Percentiles rank a stretch among this genome's conserved stretches.
These are phyloP conservation scores for Prolemur simus DNA, from an alignment of 2,113 vertebrate genomes.

Conservation along the genomic window DNA sequence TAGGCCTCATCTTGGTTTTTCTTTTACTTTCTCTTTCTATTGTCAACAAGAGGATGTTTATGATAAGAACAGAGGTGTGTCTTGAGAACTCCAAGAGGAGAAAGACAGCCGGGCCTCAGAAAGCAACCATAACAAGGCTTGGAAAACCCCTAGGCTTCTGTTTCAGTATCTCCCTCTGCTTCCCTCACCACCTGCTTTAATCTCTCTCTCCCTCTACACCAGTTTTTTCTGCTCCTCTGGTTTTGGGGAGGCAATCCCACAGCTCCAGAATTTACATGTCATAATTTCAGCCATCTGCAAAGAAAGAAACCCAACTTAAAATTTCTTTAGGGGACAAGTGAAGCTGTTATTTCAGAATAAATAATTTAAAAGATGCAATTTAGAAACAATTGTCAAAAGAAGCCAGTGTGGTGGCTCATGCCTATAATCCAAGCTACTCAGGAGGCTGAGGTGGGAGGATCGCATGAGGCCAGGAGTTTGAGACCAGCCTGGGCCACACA, in stretches of 20 bases:
- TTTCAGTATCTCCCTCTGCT: not conserved
- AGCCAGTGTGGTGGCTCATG: not conserved
- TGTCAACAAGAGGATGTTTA: not conserved
- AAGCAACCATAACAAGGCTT: not conserved
- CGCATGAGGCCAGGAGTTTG: too few species aligned
- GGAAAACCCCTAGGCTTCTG: not conserved
- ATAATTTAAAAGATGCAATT: not conserved
- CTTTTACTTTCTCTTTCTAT: slow-evolving; percentile 50
- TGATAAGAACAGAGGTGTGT: not conserved
- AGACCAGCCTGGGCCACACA: too few species aligned
- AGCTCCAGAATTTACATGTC: not conserved
- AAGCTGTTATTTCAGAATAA: not conserved
- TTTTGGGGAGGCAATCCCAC: not conserved
- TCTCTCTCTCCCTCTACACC: not conserved
- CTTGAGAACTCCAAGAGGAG: not conserved
- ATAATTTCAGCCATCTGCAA: not conserved
- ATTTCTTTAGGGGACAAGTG: not conserved
- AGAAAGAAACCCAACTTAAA: not conserved
- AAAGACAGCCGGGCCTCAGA: not conserved
- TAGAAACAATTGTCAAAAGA: slow-evolving; percentile 13
- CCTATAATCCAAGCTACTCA: too few species aligned
- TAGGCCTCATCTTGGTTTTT: not conserved
- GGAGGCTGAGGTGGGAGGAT: too few species aligned
- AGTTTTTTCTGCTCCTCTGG: not conserved
- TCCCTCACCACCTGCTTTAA: not conserved